Percentiles rank a stretch among this genome's conserved stretches.
Conservation (phyloP, 2,113 vertebrate species). For the Ursus arctos region DNA sequence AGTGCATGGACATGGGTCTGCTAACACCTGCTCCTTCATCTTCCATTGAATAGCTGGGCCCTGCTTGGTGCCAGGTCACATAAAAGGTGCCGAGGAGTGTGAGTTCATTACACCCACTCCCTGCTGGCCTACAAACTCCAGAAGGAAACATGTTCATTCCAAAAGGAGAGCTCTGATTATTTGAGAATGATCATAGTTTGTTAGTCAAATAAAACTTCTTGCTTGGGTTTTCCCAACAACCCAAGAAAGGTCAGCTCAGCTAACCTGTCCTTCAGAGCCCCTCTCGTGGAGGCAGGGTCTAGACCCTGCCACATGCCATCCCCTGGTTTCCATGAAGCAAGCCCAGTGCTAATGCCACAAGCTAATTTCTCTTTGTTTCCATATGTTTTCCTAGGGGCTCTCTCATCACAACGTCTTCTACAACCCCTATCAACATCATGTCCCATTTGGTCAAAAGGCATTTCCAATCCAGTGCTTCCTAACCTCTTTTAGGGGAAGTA, state of each 20-base stretch:
- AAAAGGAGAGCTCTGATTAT: not conserved
- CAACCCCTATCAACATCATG: constrained; percentile 64
- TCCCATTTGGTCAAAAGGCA: constrained; percentile 66
- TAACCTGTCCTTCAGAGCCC: not conserved
- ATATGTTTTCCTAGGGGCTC: constrained; percentile 68
- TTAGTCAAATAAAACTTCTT: not conserved
- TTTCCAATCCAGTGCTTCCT: constrained; percentile 76
- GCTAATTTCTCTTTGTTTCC: constrained; percentile 70
- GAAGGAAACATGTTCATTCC: not conserved
- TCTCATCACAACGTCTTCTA: constrained; percentile 61
- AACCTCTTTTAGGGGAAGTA: constrained; percentile 65
- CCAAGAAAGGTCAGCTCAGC: not conserved
- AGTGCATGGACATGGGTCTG: fast-evolving
- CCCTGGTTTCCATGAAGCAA: not conserved
- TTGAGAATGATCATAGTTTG: not conserved
- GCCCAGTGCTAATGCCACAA: not conserved
- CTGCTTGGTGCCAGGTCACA: not conserved
- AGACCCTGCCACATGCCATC: constrained; percentile 56
- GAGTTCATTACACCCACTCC: not conserved
- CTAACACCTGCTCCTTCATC: not conserved
- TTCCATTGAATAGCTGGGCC: not conserved
- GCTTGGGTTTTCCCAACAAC: not conserved
- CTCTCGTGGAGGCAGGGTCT: not conserved
- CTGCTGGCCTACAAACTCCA: not conserved
- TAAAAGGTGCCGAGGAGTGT: fast-evolving